Percentiles rank a stretch among this genome's conserved stretches.
These are phyloP conservation scores for Bergia puertoricense DNA, from an alignment of 92 coral and sea anemone genomes.

Conservation along the genomic window DNA sequence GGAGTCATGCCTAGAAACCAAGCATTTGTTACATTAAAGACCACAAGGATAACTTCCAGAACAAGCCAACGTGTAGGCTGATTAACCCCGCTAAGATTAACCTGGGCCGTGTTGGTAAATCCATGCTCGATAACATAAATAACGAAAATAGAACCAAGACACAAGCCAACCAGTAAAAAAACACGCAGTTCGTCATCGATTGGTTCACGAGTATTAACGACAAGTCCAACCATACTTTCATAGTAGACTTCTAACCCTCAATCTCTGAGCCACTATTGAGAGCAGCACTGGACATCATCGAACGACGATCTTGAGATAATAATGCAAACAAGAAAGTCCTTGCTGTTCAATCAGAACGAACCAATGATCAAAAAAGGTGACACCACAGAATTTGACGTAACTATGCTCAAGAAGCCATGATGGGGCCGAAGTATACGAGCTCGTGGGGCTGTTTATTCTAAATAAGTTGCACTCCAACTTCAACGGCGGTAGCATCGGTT, in stretches of 20 bases:
- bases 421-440: slow-evolving; percentile 55
- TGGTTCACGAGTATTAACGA: slow-evolving; percentile 50
- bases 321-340: slow-evolving; percentile 51
- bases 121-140: slow-evolving; percentile 23
- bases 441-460: slow-evolving; percentile 41
- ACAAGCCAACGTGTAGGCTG: too few relatives aligned
- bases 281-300: slow-evolving; percentile 24
- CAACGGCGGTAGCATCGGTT: background rate
- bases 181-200: slow-evolving; percentile 40
- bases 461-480: slow-evolving; percentile 4
- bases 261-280: slow-evolving; percentile 49
- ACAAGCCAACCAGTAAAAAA: slow-evolving; percentile 19
- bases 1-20: too few relatives aligned
- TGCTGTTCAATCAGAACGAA: slow-evolving; percentile 41
- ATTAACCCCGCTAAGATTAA: too few relatives aligned
- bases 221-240: slow-evolving; percentile 33
- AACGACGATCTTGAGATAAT: slow-evolving; percentile 42
- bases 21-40: too few relatives aligned
- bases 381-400: slow-evolving; percentile 44
- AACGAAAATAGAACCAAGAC: too few relatives aligned
- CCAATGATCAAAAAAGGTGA: slow-evolving; percentile 46
- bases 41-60: too few relatives aligned
- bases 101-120: background rate
- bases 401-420: slow-evolving; percentile 52
- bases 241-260: slow-evolving; percentile 54